These are phyloP conservation scores for Macroglossus sobrinus DNA, from an alignment of 2,113 vertebrate species.

Conservation along the genomic window DNA sequence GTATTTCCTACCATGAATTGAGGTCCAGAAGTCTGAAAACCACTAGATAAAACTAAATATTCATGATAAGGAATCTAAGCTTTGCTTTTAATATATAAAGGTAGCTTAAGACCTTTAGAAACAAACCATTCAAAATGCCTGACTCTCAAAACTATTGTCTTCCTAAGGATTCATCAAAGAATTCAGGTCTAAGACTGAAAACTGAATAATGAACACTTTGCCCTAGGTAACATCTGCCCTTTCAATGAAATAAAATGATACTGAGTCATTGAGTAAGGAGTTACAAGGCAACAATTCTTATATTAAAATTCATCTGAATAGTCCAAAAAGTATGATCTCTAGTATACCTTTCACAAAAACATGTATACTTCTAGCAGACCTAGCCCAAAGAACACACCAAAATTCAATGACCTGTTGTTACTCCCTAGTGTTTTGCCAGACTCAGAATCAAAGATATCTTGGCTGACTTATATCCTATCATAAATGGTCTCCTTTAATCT, in stretches of 20 bases:
- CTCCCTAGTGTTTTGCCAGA: background rate
- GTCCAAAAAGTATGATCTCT: background rate
- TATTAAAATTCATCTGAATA: background rate
- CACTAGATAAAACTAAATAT: background rate
- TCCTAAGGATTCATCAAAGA: background rate
- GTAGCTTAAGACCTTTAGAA: background rate
- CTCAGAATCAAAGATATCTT: background rate
- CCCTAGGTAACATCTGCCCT: background rate
- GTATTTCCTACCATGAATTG: background rate
- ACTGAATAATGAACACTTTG: background rate
- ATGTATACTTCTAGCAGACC: background rate
- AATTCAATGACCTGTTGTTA: background rate
- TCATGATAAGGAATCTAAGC: background rate
- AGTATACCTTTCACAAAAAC: background rate
- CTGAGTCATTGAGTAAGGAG: background rate
- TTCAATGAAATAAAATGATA: background rate
- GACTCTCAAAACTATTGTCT: background rate
- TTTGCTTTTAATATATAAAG: background rate
- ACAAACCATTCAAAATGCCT: background rate
- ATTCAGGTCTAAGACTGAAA: background rate
- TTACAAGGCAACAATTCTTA: background rate
- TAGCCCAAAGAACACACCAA: background rate
- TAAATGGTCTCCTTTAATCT: background rate
- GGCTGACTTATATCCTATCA: background rate
- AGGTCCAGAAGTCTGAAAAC: background rate